These are phyloP conservation scores for Oscheius sp. DNA, from an alignment of 2,888 invertebrate genomes.

Conservation along the genomic window DNA sequence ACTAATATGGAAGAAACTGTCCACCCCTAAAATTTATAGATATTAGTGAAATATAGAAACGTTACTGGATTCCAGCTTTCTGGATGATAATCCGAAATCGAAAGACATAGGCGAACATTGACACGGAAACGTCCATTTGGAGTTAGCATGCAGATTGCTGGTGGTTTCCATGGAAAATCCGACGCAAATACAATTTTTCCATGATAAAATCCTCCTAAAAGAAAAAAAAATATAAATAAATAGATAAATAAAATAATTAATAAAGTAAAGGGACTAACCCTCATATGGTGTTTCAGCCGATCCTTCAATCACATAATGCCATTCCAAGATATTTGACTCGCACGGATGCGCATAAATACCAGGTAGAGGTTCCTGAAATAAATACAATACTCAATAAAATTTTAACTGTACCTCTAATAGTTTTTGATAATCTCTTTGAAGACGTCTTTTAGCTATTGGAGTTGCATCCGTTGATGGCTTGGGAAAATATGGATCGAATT, in stretches of 20 bases:
- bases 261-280: conserved; percentile 53
- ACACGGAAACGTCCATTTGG: conserved; percentile 82
- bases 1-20: conserved; percentile 88
- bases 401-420: conserved; percentile 80
- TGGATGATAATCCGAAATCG: conserved; percentile 92
- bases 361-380: conserved; percentile 46
- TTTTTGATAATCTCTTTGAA: conserved; percentile 93
- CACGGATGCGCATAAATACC: conserved; percentile 79
- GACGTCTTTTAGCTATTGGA: conserved; percentile 80
- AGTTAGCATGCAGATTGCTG: conserved; percentile 77
- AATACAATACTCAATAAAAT: neutral
- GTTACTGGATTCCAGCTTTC: conserved; percentile 99
- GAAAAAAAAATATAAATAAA: too few relatives aligned
- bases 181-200: conserved; percentile 91
- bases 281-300: conserved; percentile 93
- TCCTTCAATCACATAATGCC: conserved; percentile 96
- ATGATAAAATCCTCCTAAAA: conserved; percentile 81
- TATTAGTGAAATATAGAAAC: too few relatives aligned
- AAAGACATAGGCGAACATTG: conserved; percentile 81
- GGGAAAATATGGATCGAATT: too few relatives aligned
- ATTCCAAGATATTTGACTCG: conserved; percentile 93
- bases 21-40: too few relatives aligned
- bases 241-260: too few relatives aligned
- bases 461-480: conserved; percentile 32
- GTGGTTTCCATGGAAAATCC: conserved; percentile 69